Percentiles rank a stretch among this genome's conserved stretches.
Evolutionary conservation across 2,888 invertebrate species (phyloP).

Genomic region (Melieria crassipennis): DNA sequence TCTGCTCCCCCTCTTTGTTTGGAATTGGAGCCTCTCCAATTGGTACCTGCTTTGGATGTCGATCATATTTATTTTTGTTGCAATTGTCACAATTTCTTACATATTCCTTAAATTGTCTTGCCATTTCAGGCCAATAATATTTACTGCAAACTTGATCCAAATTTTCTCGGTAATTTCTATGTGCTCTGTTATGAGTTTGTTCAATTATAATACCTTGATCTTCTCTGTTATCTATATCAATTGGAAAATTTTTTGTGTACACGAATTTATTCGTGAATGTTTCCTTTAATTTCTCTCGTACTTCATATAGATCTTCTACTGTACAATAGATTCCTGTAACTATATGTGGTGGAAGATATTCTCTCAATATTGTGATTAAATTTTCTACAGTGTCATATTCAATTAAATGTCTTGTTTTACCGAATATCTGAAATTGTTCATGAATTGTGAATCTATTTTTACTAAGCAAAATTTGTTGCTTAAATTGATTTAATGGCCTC

Average conservation of each 20-base stretch:
- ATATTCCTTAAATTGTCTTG: too few relatives aligned
- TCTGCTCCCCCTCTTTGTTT: too few relatives aligned
- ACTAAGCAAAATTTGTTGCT: constrained; percentile 29
- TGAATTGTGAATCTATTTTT: constrained; percentile 27
- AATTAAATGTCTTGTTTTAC: constrained; percentile 17
- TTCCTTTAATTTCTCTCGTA: constrained; percentile 10
- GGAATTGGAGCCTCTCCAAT: too few relatives aligned
- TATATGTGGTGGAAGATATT: constrained; percentile 20
- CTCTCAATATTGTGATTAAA: constrained; percentile 24
- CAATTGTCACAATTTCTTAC: too few relatives aligned
- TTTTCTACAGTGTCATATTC: constrained; percentile 28
- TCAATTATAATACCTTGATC: constrained; percentile 24
- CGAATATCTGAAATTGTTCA: constrained; percentile 16
- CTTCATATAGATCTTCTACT: constrained; percentile 17
- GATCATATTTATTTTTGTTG: too few relatives aligned
- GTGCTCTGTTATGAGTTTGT: constrained; percentile 23
- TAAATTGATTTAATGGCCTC: constrained; percentile 30
- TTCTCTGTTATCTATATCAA: constrained; percentile 22
- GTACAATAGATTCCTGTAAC: constrained; percentile 24
- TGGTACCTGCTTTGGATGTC: too few relatives aligned
- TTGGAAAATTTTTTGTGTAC: constrained; percentile 14
- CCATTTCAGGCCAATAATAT: too few relatives aligned
- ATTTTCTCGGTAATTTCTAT: constrained; percentile 15
- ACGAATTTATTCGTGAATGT: constrained; percentile 22
- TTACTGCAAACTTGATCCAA: too few relatives aligned